phyloP scores from a whole-genome alignment of 2,888 invertebrate species.

The Cyclophora albipunctata region DNA sequence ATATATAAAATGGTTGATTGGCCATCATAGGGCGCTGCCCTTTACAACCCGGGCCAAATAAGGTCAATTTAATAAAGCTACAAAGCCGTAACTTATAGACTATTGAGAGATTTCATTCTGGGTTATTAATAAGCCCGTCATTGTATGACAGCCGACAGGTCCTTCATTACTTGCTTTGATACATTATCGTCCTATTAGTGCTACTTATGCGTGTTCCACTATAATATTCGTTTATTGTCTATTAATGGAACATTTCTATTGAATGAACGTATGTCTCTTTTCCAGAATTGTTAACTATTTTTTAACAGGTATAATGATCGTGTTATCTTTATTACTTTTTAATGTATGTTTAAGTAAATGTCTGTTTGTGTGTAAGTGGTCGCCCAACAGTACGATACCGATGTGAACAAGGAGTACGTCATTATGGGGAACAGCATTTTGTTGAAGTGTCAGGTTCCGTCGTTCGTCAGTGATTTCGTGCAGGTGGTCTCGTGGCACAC shows the following conservation, averaged over 20 bases:
- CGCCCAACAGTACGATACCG: slow-evolving; percentile 86
- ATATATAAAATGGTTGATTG: slow-evolving; percentile 30
- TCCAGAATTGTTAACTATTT: background rate
- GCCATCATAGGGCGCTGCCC: slow-evolving; percentile 48
- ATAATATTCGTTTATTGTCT: too few relatives aligned
- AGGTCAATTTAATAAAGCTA: slow-evolving; percentile 57
- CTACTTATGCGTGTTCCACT: too few relatives aligned
- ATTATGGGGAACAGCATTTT: slow-evolving; percentile 88
- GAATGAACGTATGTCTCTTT: background rate
- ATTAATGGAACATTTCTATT: background rate
- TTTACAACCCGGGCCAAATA: slow-evolving; percentile 42
- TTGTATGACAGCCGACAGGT: background rate
- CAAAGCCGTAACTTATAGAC: slow-evolving; percentile 24
- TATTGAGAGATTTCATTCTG: slow-evolving; percentile 11
- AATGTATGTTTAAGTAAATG: background rate
- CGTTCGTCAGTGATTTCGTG: slow-evolving; percentile 91
- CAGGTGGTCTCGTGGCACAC: slow-evolving; percentile 88
- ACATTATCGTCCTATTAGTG: too few relatives aligned
- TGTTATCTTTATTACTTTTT: slow-evolving; percentile 1
- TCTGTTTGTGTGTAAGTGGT: slow-evolving; percentile 75
- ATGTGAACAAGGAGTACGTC: slow-evolving; percentile 89
- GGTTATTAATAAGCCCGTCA: slow-evolving; percentile 5
- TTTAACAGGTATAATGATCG: background rate
- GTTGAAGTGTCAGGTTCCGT: slow-evolving; percentile 88
- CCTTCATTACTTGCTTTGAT: too few relatives aligned